phyloP scores from a whole-genome alignment of 1,140 invertebrate species.

The Drosophila fuyamai region DNA sequence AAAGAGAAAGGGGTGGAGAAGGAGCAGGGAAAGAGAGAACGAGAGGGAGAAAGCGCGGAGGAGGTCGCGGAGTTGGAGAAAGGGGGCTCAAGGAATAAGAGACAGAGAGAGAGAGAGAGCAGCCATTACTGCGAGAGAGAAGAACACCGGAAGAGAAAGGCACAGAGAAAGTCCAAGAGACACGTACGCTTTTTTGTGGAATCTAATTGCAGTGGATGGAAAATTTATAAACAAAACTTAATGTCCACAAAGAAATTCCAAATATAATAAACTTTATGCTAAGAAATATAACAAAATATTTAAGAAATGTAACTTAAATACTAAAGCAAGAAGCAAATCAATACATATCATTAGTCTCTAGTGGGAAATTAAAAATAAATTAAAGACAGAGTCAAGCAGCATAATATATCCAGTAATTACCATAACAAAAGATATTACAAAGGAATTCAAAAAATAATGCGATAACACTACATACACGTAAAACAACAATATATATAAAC shows the following conservation, averaged over 20 bases:
- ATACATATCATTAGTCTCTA: slow-evolving; percentile 22
- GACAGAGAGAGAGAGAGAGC: slow-evolving; percentile 26
- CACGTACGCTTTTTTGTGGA: slow-evolving; percentile 23
- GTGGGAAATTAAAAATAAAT: neutral
- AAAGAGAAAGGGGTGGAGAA: slow-evolving; percentile 30
- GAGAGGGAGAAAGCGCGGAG: slow-evolving; percentile 16
- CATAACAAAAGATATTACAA: slow-evolving; percentile 1
- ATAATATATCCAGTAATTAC: slow-evolving; percentile 3
- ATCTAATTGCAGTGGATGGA: neutral
- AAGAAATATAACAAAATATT: neutral
- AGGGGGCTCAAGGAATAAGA: slow-evolving; percentile 1
- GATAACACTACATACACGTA: slow-evolving; percentile 39
- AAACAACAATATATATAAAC: neutral
- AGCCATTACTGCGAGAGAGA: slow-evolving; percentile 22
- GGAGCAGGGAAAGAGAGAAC: slow-evolving; percentile 5
- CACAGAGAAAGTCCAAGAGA: slow-evolving; percentile 6
- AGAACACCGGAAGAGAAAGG: slow-evolving; percentile 2
- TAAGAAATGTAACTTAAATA: slow-evolving; percentile 12
- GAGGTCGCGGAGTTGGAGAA: slow-evolving; percentile 45
- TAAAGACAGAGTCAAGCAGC: neutral
- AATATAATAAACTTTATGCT: neutral
- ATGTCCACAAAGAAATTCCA: slow-evolving; percentile 1
- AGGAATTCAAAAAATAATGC: neutral
- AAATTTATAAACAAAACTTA: slow-evolving; percentile 54
- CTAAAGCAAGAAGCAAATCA: slow-evolving; percentile 1